These are phyloP conservation scores for Meloe dianella DNA, from an alignment of 2,888 invertebrate genomes.

Conservation along the genomic window DNA sequence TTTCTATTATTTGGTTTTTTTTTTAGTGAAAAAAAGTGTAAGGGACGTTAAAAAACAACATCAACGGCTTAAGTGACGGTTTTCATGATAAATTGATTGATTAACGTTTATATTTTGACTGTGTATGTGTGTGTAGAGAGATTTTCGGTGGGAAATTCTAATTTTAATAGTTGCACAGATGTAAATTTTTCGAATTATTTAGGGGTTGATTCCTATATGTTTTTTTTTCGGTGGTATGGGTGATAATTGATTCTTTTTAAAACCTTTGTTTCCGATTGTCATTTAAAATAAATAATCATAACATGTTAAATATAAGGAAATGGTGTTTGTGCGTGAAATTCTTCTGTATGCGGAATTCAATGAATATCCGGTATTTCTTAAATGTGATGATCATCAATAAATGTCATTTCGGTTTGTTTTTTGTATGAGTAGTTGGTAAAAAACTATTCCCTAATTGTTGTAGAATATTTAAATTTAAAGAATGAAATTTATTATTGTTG, in stretches of 20 bases:
- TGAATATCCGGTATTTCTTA: not conserved
- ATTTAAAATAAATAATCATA: constrained; percentile 33
- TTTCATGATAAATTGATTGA: constrained; percentile 6
- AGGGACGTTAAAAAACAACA: not conserved
- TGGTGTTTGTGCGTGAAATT: too few species aligned
- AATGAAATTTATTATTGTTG: not conserved
- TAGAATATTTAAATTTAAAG: not conserved
- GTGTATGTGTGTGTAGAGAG: too few species aligned
- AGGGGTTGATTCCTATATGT: not conserved
- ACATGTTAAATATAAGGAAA: too few species aligned
- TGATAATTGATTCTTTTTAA: constrained; percentile 45
- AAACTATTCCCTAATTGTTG: not conserved
- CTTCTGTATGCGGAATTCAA: not conserved
- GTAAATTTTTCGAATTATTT: not conserved
- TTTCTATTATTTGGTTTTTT: not conserved
- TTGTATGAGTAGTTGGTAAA: not conserved
- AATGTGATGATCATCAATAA: not conserved
- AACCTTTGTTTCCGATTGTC: constrained; percentile 48
- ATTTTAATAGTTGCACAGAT: not conserved
- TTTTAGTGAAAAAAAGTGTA: not conserved
- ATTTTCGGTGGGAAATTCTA: not conserved
- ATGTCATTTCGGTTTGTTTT: not conserved
- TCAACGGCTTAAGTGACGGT: constrained; percentile 4
- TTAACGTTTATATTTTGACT: not conserved
- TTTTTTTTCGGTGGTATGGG: not conserved